Percentiles rank a stretch among this genome's conserved stretches.
phyloP scores from a whole-genome alignment of 1,140 invertebrate species.

The Camponotus vicinus region DNA sequence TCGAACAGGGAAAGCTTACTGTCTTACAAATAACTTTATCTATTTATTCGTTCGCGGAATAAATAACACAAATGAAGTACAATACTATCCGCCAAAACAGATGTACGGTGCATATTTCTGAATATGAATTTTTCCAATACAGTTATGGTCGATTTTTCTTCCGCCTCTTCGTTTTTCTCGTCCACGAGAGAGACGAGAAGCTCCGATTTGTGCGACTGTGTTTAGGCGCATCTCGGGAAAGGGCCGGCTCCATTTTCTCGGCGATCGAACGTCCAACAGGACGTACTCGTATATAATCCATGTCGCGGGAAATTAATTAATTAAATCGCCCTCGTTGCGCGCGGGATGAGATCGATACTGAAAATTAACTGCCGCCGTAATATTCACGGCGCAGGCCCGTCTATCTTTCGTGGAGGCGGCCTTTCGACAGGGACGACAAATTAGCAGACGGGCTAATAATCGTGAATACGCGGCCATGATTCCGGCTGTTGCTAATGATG shows the following conservation, averaged over 20 bases:
- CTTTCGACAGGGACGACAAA: conserved; percentile 40
- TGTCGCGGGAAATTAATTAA: conserved; percentile 69
- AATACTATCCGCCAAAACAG: neutral
- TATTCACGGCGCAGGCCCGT: conserved; percentile 54
- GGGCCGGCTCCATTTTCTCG: conserved; percentile 59
- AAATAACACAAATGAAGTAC: too few relatives aligned
- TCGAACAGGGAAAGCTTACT: too few relatives aligned
- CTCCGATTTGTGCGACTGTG: neutral
- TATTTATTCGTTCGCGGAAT: neutral
- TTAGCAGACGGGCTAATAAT: conserved; percentile 50
- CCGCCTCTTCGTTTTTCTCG: neutral
- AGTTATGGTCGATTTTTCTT: neutral
- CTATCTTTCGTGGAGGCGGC: conserved; percentile 44
- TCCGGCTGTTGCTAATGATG: neutral
- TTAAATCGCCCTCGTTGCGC: conserved; percentile 65
- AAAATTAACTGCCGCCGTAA: conserved; percentile 62
- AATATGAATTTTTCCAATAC: neutral
- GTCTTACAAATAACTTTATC: neutral
- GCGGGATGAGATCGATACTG: conserved; percentile 66
- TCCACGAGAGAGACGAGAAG: neutral
- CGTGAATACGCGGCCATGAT: conserved; percentile 39
- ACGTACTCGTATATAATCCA: conserved; percentile 61
- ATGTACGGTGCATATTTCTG: neutral
- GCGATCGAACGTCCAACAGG: conserved; percentile 63
- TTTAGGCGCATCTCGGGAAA: conserved; percentile 17